Conservation (phyloP, 2,888 invertebrate species). For the Phalangium opilio region DNA sequence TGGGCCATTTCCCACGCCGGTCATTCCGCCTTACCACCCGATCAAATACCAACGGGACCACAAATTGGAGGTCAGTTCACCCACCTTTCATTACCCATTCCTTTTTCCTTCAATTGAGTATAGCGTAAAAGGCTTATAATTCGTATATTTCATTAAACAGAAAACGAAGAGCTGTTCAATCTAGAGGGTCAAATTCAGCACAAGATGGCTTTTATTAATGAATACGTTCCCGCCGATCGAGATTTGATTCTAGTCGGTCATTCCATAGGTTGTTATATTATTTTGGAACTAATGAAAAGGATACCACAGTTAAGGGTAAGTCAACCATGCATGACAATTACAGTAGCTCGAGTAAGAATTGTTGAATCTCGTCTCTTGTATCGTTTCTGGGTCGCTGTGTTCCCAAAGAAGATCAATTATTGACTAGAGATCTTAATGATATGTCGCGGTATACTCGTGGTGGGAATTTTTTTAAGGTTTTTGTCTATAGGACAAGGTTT, state of each 20-base stretch:
- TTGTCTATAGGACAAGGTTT: no score
- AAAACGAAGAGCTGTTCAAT: conserved; percentile 47
- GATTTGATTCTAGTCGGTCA: conserved; percentile 70
- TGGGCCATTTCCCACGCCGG: conserved; percentile 72
- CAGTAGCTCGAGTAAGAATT: no score
- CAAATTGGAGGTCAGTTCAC: no score
- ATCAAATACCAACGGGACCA: conserved; percentile 1
- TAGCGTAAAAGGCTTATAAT: no score
- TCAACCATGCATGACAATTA: not conserved
- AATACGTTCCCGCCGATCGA: conserved; percentile 52
- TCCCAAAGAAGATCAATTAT: no score
- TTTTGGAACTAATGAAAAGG: conserved; percentile 49
- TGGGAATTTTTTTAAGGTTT: no score
- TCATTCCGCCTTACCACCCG: conserved; percentile 42
- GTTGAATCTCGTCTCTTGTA: no score
- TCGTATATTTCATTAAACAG: conserved; percentile 15
- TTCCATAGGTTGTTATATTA: conserved; percentile 77
- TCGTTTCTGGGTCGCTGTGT: no score
- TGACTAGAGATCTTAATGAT: no score
- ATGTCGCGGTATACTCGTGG: no score
- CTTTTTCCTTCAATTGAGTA: no score
- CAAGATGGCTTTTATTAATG: conserved; percentile 59
- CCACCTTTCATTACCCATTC: no score
- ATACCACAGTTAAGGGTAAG: conserved; percentile 30
- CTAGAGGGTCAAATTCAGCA: conserved; percentile 63